Evolutionary conservation across 2,113 vertebrate species (phyloP).

Genomic region (Cercocebus atys): DNA sequence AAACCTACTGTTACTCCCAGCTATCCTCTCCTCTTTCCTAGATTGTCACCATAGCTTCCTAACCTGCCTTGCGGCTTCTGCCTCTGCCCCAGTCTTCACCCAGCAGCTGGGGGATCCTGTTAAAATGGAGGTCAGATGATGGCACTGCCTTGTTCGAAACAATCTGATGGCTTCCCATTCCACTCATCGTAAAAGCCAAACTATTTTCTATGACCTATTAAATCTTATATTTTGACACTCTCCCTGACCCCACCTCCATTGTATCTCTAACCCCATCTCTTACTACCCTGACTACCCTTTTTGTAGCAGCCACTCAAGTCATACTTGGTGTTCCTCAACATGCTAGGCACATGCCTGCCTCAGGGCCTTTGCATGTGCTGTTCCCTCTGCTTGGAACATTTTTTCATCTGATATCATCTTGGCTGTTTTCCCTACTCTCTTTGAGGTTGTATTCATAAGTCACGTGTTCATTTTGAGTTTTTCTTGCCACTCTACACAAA

Average conservation of each 20-base stretch:
- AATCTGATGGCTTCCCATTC: not conserved
- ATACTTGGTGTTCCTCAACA: not conserved
- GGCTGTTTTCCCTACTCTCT: not conserved
- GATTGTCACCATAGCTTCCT: not conserved
- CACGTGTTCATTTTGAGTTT: not conserved
- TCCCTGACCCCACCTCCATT: not conserved
- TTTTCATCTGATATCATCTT: not conserved
- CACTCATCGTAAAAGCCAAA: not conserved
- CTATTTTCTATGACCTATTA: not conserved
- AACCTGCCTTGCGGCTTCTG: not conserved
- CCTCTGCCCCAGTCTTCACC: not conserved
- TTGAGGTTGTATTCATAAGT: not conserved
- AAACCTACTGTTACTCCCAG: not conserved
- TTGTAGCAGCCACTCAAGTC: not conserved
- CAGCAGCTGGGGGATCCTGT: not conserved
- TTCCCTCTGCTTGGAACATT: too few species aligned
- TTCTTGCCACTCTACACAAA: not conserved
- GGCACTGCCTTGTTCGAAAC: not conserved
- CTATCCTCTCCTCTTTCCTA: not conserved
- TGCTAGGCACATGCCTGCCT: too few species aligned
- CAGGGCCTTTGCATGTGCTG: not conserved
- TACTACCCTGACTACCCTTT: not conserved
- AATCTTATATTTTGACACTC: not conserved
- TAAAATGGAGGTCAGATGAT: not conserved
- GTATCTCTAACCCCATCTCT: not conserved